Evolutionary conservation across 2,888 invertebrate genomes (phyloP).

Genomic region (Chloroclystis v-ata): DNA sequence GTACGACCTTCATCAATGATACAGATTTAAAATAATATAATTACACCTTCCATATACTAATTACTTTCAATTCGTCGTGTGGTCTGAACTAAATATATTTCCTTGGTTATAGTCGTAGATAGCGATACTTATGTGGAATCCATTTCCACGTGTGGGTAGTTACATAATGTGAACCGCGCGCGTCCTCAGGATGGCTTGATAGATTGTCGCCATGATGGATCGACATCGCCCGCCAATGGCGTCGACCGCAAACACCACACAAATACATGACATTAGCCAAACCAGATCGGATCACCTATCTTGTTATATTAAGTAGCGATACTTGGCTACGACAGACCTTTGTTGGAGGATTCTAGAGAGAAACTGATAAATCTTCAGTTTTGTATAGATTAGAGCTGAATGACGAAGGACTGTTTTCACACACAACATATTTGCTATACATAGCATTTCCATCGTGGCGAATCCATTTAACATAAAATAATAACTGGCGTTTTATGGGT

Average conservation of each 20-base stretch:
- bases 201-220: constrained; percentile 64
- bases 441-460: background rate
- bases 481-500: constrained; percentile 1
- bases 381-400: background rate
- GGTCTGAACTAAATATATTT: constrained; percentile 1
- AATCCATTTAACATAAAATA: background rate
- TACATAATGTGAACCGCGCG: constrained; percentile 34
- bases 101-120: background rate
- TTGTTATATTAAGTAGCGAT: constrained; percentile 1
- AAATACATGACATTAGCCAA: constrained; percentile 20
- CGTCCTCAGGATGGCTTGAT: constrained; percentile 45
- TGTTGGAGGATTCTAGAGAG: background rate
- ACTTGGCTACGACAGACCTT: constrained; percentile 1
- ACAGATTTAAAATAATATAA: constrained; percentile 10
- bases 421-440: too few relatives aligned
- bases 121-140: constrained; percentile 1
- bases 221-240: constrained; percentile 40
- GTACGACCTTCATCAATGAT: constrained; percentile 17
- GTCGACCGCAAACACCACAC: constrained; percentile 50
- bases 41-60: constrained; percentile 5
- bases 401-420: background rate
- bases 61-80: constrained; percentile 7
- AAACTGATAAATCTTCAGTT: background rate
- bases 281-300: constrained; percentile 26
- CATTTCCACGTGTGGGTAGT: constrained; percentile 10